Base-by-base conservation (phyloP, 1,140 invertebrate genomes). In the Drosophila carrolli region DNA sequence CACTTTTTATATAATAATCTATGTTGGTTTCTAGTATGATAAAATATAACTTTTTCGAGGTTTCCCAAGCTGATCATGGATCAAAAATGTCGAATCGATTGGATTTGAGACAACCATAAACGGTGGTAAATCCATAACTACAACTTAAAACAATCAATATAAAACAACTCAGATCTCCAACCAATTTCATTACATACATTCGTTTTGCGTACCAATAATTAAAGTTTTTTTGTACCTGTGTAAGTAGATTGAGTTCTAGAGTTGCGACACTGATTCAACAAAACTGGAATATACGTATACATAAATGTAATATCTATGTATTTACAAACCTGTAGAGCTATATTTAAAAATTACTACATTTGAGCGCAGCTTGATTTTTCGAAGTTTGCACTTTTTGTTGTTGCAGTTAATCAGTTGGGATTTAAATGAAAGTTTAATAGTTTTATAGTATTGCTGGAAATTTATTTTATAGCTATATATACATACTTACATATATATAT, bases 301-400 rank as follows among this genome's bases (percentile, higher is more conserved):
- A 61, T 66, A 67, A 48, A 63, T 75, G 70, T 72, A 72, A 51
- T 73, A 73, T 58, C 68, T 48, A 74, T 74, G 47, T 75, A 75
- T 56, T 75, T 67, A 60, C 38, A 41, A 70, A 66, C 62, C 74
- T 38, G 62, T 76, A 76, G 62, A 55, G 43, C 38, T 53, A 62
- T 58, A 59, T 48, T 38, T 0, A 14, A 53, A 48, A 54, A 60
- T 43, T 50, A 58, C n/a, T 38, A 35, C 16, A 46, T 63, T 63
- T 60, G 43, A 61, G 56, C 62, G 59, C 44, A 68, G 72, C 65
- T 83, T 83, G 58, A 72, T 47, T 73, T 76, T 59, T 27, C 54
- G 23, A 66, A 70, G 47, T 78, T 66, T 83, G 65, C 75, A 83
- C 75, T 66, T 83, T 83, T 67, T 66, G 65, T 75, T 74, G 67